Conservation (phyloP, 2,888 invertebrate species). For the Papilio demoleus region DNA sequence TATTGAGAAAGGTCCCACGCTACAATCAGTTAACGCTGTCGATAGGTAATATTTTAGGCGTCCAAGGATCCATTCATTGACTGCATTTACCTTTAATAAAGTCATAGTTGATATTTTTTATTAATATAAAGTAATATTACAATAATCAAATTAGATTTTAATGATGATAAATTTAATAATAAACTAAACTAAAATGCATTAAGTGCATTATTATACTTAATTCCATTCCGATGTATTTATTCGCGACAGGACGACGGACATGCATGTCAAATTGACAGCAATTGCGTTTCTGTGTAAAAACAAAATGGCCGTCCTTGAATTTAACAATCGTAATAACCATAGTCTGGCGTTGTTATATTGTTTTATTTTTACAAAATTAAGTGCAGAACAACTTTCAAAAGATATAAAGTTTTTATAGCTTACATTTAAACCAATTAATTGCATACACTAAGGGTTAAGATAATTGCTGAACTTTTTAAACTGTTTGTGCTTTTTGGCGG, state of each 20-base stretch:
- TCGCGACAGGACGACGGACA: slow-evolving; percentile 9
- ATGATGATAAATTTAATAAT: neutral
- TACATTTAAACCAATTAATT: slow-evolving; percentile 2
- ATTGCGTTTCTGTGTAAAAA: slow-evolving; percentile 30
- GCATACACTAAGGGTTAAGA: neutral
- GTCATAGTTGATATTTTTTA: neutral
- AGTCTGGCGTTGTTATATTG: slow-evolving; percentile 24
- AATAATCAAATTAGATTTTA: slow-evolving; percentile 4
- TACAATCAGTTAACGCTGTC: neutral
- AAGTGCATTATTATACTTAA: slow-evolving; percentile 1
- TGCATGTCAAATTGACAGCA: slow-evolving; percentile 28
- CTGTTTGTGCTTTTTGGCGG: neutral
- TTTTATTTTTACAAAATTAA: slow-evolving; percentile 28
- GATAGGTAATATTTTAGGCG: neutral
- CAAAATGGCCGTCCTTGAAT: slow-evolving; percentile 34
- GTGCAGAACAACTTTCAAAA: slow-evolving; percentile 27
- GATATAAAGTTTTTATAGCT: slow-evolving; percentile 20
- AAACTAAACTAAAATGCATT: neutral
- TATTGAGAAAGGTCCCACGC: neutral
- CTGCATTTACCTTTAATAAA: neutral
- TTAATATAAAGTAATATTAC: neutral
- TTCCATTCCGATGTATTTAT: slow-evolving; percentile 12
- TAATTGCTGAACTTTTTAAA: slow-evolving; percentile 1
- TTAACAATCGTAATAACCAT: slow-evolving; percentile 28
- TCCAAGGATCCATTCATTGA: neutral